Conservation (phyloP, 2,797 vertebrate species). For the Poecilia gillii region DNA sequence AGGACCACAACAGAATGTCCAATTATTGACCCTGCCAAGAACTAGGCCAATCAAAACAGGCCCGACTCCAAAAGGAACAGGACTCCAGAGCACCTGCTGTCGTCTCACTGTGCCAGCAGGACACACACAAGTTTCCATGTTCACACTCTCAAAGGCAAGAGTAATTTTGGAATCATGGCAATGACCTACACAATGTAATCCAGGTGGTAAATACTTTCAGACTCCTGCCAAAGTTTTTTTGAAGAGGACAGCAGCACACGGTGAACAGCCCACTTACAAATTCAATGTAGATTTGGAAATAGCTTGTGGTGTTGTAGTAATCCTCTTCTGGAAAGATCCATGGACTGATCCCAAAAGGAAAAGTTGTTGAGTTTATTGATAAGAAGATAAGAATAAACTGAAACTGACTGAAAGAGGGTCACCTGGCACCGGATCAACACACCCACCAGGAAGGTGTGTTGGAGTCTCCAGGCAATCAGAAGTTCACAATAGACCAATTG, state of each 20-base stretch:
- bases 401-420: constrained; percentile 7
- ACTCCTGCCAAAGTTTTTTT: neutral
- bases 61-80: neutral
- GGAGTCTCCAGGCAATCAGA: constrained; percentile 20
- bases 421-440: constrained; percentile 21
- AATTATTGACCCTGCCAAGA: neutral
- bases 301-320: constrained; percentile 10
- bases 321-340: constrained; percentile 26
- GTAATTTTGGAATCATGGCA: neutral
- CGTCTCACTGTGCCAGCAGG: neutral
- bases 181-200: neutral
- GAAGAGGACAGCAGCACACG: neutral
- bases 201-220: neutral
- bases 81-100: neutral
- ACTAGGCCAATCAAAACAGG: neutral
- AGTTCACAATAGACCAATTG: constrained; percentile 17
- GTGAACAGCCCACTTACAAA: constrained; percentile 10
- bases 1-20: neutral
- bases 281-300: constrained; percentile 36
- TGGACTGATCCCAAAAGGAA: constrained; percentile 28
- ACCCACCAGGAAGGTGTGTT: neutral
- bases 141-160: neutral
- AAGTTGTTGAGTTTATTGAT: constrained; percentile 44
- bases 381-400: constrained; percentile 46
- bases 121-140: neutral